phyloP scores from a whole-genome alignment of 1,140 invertebrate genomes.

The Drosophila albomicans region DNA sequence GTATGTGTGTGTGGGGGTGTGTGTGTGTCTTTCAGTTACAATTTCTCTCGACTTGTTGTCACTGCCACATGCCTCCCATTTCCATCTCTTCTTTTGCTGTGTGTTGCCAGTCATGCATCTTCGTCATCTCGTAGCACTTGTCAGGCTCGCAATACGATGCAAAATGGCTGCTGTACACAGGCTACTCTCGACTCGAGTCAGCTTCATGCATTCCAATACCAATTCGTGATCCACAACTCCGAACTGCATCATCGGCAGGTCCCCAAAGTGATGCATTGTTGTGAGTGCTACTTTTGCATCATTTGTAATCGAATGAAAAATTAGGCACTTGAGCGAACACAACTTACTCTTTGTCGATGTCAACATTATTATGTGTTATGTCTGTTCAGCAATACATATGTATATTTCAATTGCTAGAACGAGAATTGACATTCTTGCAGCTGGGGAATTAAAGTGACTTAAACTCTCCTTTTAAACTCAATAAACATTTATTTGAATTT shows the following conservation, averaged over 20 bases:
- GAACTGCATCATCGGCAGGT: neutral
- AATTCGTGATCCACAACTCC: constrained; percentile 13
- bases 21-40: constrained; percentile 55
- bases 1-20: constrained; percentile 12
- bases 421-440: neutral
- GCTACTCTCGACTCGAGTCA: constrained; percentile 3
- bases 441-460: no score
- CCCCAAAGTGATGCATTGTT: constrained; percentile 56
- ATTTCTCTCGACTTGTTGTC: constrained; percentile 62
- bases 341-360: constrained; percentile 12
- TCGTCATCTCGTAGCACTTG: constrained; percentile 78
- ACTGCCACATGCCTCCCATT: constrained; percentile 56
- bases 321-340: constrained; percentile 29
- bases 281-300: constrained; percentile 47
- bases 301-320: constrained; percentile 43
- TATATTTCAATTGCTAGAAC: neutral
- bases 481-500: no score
- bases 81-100: constrained; percentile 22
- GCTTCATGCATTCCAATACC: neutral
- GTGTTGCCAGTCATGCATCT: constrained; percentile 58
- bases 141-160: constrained; percentile 64
- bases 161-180: constrained; percentile 55
- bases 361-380: constrained; percentile 31
- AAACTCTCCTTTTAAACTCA: no score
- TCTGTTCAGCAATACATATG: neutral